Conservation (phyloP, 2,797 vertebrate species). For the Cephalopachus bancanus region DNA sequence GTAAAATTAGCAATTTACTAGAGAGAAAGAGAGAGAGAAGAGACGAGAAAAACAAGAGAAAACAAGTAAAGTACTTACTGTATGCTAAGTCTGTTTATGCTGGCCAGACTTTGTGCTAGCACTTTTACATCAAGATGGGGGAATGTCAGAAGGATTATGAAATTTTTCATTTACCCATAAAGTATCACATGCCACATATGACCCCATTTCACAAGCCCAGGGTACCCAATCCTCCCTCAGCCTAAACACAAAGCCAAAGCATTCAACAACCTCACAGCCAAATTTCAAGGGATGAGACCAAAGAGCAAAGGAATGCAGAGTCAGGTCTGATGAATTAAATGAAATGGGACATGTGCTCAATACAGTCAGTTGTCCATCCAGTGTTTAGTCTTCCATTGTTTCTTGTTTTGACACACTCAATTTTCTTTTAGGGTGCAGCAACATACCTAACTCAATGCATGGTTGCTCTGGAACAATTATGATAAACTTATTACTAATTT, state of each 20-base stretch:
- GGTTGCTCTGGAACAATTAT: not conserved
- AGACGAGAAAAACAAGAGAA: not conserved
- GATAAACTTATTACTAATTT: not conserved
- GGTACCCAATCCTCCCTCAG: not conserved
- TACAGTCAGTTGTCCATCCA: fast-evolving
- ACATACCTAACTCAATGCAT: not conserved
- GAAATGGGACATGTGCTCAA: no score
- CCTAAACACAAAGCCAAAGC: not conserved
- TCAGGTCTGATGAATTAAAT: not conserved
- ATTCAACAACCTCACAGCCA: not conserved
- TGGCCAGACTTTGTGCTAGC: fast-evolving
- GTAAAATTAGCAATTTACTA: not conserved
- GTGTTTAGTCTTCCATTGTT: not conserved
- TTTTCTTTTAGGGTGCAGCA: not conserved
- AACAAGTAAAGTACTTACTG: not conserved
- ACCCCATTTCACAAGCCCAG: fast-evolving
- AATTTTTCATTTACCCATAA: not conserved
- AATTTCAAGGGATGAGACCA: not conserved
- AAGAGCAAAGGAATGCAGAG: not conserved
- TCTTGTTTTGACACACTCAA: not conserved
- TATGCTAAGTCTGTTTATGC: not conserved
- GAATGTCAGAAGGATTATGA: no score
- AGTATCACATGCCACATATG: fast-evolving
- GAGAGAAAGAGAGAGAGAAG: not conserved
- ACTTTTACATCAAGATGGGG: not conserved